phyloP scores from a whole-genome alignment of 1,140 invertebrate species.

The Drosophila littoralis region DNA sequence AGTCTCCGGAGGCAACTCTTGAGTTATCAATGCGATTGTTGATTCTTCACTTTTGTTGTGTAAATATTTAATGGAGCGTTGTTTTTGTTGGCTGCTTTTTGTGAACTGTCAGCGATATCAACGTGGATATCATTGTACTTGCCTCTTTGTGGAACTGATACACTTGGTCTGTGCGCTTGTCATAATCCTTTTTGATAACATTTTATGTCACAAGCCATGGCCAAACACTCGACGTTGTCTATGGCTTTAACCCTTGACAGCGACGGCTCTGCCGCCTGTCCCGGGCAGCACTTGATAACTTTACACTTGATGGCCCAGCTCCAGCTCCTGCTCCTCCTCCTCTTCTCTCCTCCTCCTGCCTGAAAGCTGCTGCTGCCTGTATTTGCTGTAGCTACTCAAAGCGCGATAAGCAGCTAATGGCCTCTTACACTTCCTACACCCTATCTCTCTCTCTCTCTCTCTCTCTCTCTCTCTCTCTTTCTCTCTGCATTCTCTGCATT shows the following conservation, averaged over 20 bases:
- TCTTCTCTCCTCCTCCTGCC: too few relatives aligned
- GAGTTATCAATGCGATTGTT: constrained; percentile 18
- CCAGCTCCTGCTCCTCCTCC: too few relatives aligned
- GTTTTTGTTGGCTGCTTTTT: constrained; percentile 30
- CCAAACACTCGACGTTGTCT: constrained; percentile 77
- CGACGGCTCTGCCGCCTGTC: constrained; percentile 35
- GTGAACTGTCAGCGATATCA: constrained; percentile 41
- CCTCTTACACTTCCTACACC: constrained; percentile 53
- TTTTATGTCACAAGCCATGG: constrained; percentile 76
- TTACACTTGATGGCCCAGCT: constrained; percentile 60
- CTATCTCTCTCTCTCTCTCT: not conserved
- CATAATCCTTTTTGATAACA: constrained; percentile 82
- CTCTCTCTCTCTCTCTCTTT: constrained; percentile 22
- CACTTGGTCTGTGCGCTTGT: constrained; percentile 59
- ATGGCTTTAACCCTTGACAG: constrained; percentile 76
- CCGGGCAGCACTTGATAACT: constrained; percentile 73
- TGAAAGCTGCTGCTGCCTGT: not conserved
- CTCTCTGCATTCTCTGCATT: not conserved
- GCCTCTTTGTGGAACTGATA: constrained; percentile 69
- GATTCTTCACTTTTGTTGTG: constrained; percentile 42
- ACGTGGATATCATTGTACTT: constrained; percentile 24
- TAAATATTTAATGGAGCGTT: constrained; percentile 51
- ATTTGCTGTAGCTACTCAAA: constrained; percentile 57
- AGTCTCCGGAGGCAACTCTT: not conserved
- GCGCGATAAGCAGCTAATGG: constrained; percentile 81